Evolutionary conservation across 2,113 vertebrate genomes (phyloP).

Genomic region (Pholis gunnellus): DNA sequence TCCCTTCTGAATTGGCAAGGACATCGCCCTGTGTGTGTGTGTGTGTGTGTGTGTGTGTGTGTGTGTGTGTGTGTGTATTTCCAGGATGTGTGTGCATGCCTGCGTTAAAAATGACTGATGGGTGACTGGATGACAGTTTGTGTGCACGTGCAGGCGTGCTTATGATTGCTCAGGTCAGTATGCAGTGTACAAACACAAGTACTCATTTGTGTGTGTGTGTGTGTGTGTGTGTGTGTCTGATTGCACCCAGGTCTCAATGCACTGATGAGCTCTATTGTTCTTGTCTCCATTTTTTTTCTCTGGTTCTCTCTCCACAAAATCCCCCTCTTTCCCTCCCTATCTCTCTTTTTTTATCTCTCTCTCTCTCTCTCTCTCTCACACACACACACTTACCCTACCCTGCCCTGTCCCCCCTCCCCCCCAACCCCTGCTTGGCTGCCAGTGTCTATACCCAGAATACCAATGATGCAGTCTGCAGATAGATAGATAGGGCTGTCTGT

Average conservation of each 20-base stretch:
- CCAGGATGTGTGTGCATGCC: constrained; percentile 7
- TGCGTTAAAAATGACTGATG: background rate
- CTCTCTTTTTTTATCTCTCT: background rate
- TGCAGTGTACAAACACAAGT: constrained; percentile 20
- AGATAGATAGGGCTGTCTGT: constrained; percentile 77
- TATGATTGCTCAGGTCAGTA: constrained; percentile 14
- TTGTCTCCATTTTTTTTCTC: constrained; percentile 43
- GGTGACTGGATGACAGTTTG: constrained; percentile 19
- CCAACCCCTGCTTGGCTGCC: constrained; percentile 54
- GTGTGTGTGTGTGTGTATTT: constrained; percentile 10
- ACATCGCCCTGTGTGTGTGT: constrained; percentile 12
- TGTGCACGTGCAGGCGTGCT: constrained; percentile 11
- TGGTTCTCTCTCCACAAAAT: constrained; percentile 25
- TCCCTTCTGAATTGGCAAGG: constrained; percentile 40
- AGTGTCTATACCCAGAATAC: constrained; percentile 77
- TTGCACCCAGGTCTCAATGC: constrained; percentile 67
- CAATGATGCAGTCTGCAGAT: constrained; percentile 82
- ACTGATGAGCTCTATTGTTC: constrained; percentile 81
- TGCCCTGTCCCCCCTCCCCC: no score
- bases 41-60: background rate
- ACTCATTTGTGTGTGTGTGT: constrained; percentile 16
- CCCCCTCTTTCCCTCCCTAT: constrained; percentile 10
- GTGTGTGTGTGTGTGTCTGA: constrained; percentile 50
- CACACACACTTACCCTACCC: constrained; percentile 6
- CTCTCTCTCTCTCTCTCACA: background rate